Evolutionary conservation across 2,113 vertebrate species (phyloP), one percentile per base, ranked within the genome.

Genomic region (Microcebus lehilahytsara): DNA sequence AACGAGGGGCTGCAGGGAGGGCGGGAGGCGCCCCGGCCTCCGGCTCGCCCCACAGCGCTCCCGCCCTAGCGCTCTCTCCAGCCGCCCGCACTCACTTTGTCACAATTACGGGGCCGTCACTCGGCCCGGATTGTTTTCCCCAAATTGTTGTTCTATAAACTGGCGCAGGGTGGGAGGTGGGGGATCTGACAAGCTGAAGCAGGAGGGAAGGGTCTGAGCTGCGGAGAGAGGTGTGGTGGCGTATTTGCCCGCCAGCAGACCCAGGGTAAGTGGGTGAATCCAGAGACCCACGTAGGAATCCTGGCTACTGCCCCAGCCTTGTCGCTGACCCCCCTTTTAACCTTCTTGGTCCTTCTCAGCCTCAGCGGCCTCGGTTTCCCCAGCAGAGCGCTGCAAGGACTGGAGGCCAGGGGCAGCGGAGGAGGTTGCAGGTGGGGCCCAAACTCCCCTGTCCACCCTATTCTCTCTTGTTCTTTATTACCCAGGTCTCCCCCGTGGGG

Each of bases 41-140:
- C 69, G 67, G 79, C 96, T 77, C 81, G 51, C 78, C 85, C 91
- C 13, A 46, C 93, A 22, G 90, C 84, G 37, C 95, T 90, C 97
- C 96, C 95, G 90, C 94, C 96, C 89, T 19, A 12, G 89, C 80
- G 87, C 83, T 53, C 89, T 96, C 97, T 89, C 83, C 96, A 67
- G 96, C 13, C 79, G 71, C 90, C 89, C 96, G 89, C 92, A 89
- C 97, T 97, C 98, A 98, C 97, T 98, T 98, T 98, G 97, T 98
- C 98, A 98, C 98, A 98, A 98, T 98, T 98, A 98, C 97, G 80
- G 74, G 97, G 97, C 98, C 97, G 97, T 98, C 98, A 98, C 96
- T 98, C 60, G 89, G 96, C 93, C 96, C 25, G 96, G 95, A 98
- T 98, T 98, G 98, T 98, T 98, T 98, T 97, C 92, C 97, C 98